Percentiles rank a stretch among this genome's conserved stretches.
phyloP scores from a whole-genome alignment of 2,113 vertebrate genomes.

The Acanthochromis polyacanthus region DNA sequence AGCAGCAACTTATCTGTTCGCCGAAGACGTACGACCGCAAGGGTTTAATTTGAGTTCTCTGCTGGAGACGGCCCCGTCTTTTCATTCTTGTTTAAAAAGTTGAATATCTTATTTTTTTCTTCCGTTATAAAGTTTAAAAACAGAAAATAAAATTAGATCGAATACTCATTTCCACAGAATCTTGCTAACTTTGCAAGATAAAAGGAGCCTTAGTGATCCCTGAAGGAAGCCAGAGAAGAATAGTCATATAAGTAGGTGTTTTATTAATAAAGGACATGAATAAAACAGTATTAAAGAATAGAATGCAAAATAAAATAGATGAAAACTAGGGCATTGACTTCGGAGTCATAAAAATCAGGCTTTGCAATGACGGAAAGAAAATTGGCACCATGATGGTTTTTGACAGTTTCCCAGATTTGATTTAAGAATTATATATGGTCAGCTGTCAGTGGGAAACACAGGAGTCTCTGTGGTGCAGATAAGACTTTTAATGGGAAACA shows the following conservation, averaged over 20 bases:
- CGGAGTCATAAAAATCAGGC: constrained; percentile 13
- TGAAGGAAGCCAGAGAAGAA: constrained; percentile 45
- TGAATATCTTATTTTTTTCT: constrained; percentile 4
- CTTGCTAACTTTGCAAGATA: constrained; percentile 19
- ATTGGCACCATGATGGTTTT: constrained; percentile 9
- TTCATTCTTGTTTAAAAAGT: neutral
- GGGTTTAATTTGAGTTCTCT: too few species aligned
- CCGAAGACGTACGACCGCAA: too few species aligned
- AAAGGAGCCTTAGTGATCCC: constrained; percentile 40
- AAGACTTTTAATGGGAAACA: constrained; percentile 55
- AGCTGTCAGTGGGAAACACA: constrained; percentile 22
- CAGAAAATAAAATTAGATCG: constrained; percentile 24
- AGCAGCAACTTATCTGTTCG: too few species aligned
- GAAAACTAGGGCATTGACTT: constrained; percentile 50
- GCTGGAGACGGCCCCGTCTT: neutral
- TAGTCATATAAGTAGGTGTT: constrained; percentile 49
- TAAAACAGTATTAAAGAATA: constrained; percentile 58
- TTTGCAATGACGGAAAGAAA: neutral
- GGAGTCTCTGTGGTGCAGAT: constrained; percentile 22
- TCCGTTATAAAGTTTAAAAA: constrained; percentile 24
- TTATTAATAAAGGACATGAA: constrained; percentile 72
- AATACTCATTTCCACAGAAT: constrained; percentile 37
- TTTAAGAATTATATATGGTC: constrained; percentile 17
- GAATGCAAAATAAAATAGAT: constrained; percentile 61
- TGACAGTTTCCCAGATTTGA: constrained; percentile 53